Conservation (phyloP, 2,888 invertebrate species). For the Brassicogethes aeneus region DNA sequence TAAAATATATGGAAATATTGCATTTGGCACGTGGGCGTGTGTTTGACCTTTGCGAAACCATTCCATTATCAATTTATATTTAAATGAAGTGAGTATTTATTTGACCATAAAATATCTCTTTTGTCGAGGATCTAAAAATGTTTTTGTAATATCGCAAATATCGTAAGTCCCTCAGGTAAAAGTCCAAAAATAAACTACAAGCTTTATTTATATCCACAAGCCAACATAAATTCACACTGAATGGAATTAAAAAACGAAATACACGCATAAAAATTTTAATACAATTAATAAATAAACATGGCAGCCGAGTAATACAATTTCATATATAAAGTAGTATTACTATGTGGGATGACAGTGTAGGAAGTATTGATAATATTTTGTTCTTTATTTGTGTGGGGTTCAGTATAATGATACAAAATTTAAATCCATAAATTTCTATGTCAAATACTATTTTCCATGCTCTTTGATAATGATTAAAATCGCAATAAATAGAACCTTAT, state of each 20-base stretch:
- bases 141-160: background rate
- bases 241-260: no score
- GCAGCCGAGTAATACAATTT: conserved; percentile 16
- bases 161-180: background rate
- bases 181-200: conserved; percentile 4
- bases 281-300: no score
- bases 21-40: conserved; percentile 17
- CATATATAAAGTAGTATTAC: conserved; percentile 20
- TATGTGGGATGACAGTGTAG: conserved; percentile 28
- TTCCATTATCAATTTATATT: conserved; percentile 25
- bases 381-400: conserved; percentile 28
- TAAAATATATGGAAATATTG: background rate
- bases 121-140: conserved; percentile 9
- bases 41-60: conserved; percentile 21
- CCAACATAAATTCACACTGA: background rate
- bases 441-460: background rate
- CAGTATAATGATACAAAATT: conserved; percentile 26
- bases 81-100: conserved; percentile 24
- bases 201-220: conserved; percentile 1
- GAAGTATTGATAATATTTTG: conserved; percentile 30
- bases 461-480: no score
- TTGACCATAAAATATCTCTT: conserved; percentile 22
- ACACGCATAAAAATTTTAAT: no score
- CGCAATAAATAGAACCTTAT: no score
- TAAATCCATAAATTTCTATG: conserved; percentile 17